Percentiles rank a stretch among this genome's conserved stretches.
phyloP scores from a whole-genome alignment of 2,888 invertebrate genomes.

The Escarpia spicata region DNA sequence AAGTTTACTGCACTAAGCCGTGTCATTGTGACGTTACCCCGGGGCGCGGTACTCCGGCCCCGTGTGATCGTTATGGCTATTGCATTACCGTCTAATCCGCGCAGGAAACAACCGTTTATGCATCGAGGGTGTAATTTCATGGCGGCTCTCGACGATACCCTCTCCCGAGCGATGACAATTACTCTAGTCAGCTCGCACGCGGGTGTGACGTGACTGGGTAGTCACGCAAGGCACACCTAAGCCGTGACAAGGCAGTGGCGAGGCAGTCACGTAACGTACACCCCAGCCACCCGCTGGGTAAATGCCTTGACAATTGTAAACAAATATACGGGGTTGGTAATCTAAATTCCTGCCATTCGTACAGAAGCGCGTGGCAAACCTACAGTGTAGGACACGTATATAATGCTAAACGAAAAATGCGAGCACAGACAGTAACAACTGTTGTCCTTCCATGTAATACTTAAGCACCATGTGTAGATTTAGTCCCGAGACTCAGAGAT shows the following conservation, averaged over 20 bases:
- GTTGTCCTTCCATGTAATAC: too few species aligned
- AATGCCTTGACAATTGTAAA: too few species aligned
- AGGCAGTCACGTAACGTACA: not conserved
- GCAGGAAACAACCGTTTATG: conserved; percentile 16
- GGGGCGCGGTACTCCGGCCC: too few species aligned
- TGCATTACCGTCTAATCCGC: not conserved
- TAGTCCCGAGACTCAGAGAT: too few species aligned
- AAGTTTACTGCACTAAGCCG: not conserved
- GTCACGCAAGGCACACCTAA: too few species aligned
- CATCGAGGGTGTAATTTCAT: conserved; percentile 1
- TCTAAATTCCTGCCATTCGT: not conserved
- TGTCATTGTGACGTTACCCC: not conserved
- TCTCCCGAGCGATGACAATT: not conserved
- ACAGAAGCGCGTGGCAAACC: not conserved
- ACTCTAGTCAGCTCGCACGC: not conserved
- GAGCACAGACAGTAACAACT: too few species aligned
- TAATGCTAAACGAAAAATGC: not conserved
- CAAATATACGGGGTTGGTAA: not conserved
- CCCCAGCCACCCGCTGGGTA: too few species aligned
- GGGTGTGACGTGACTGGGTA: not conserved
- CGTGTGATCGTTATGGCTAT: not conserved
- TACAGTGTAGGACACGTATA: not conserved
- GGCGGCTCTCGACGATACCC: not conserved
- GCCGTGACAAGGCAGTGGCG: not conserved
- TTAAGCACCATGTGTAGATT: too few species aligned